A percentile compares a stretch with the other conserved stretches of the same genome.
These are phyloP conservation scores for Struthidea cinerea DNA, from an alignment of 2,113 vertebrate species.

Conservation along the genomic window DNA sequence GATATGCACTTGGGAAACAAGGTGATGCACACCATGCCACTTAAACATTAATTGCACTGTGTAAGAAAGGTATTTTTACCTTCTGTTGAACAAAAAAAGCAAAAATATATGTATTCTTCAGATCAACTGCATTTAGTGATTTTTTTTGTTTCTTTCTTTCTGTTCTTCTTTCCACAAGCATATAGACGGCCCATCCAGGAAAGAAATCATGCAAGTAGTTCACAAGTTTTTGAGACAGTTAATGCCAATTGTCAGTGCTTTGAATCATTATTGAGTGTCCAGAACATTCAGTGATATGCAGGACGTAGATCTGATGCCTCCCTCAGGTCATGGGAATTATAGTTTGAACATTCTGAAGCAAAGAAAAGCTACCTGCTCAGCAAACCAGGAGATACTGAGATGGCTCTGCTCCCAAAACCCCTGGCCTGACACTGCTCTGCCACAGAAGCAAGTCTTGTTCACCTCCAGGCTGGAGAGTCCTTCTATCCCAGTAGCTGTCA, in stretches of 20 bases:
- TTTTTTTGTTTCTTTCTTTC: neutral
- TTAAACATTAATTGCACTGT: neutral
- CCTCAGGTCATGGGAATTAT: accelerated
- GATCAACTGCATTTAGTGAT: neutral
- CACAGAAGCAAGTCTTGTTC: neutral
- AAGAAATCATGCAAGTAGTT: neutral
- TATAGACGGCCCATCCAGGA: neutral
- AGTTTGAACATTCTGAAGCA: neutral
- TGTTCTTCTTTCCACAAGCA: neutral
- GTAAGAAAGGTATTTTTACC: neutral
- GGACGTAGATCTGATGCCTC: neutral
- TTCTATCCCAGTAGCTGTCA: neutral
- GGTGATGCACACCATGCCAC: neutral
- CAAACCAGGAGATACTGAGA: neutral
- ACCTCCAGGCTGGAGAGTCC: neutral
- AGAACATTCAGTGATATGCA: neutral
- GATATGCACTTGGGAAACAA: neutral
- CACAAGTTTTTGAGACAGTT: neutral
- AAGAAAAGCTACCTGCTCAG: neutral
- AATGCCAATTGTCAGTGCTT: neutral
- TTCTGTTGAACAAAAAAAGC: neutral
- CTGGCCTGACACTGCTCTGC: neutral
- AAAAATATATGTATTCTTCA: neutral
- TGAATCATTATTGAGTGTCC: neutral
- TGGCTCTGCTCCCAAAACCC: neutral